phyloP scores from a whole-genome alignment of 1,140 invertebrate species.

The Penaeus vannamei region DNA sequence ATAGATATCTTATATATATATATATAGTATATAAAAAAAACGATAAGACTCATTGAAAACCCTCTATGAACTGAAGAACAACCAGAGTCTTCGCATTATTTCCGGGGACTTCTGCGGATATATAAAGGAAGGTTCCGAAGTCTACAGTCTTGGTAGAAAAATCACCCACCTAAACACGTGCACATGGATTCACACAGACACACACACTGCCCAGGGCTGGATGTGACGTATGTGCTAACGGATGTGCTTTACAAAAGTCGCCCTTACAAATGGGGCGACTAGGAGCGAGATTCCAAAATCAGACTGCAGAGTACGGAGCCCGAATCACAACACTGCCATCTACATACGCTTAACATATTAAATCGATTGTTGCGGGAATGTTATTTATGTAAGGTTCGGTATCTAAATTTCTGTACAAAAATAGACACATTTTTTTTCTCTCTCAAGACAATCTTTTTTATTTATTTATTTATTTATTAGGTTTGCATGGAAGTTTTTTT shows the following conservation, averaged over 20 bases:
- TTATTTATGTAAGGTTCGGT: conserved; percentile 64
- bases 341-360: conserved; percentile 66
- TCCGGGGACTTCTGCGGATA: conserved; percentile 57
- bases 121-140: conserved; percentile 50
- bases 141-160: conserved; percentile 48
- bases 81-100: conserved; percentile 46
- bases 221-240: neutral
- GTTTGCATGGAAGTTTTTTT: conserved; percentile 68
- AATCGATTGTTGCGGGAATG: conserved; percentile 59
- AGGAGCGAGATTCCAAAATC: conserved; percentile 43
- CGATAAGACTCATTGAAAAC: conserved; percentile 55
- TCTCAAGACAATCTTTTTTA: conserved; percentile 64
- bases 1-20: too few species aligned
- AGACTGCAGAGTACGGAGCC: conserved; percentile 54
- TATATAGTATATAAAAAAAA: conserved; percentile 51
- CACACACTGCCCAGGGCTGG: conserved; percentile 25
- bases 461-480: conserved; percentile 31
- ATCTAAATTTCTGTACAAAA: conserved; percentile 69
- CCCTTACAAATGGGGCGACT: conserved; percentile 46
- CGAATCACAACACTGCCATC: conserved; percentile 67
- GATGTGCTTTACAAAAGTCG: conserved; percentile 34
- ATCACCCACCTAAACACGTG: conserved; percentile 42
- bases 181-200: conserved; percentile 28
- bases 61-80: conserved; percentile 61
- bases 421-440: conserved; percentile 66